phyloP scores from a whole-genome alignment of 2,888 invertebrate genomes.

The Drosophila yooni region DNA sequence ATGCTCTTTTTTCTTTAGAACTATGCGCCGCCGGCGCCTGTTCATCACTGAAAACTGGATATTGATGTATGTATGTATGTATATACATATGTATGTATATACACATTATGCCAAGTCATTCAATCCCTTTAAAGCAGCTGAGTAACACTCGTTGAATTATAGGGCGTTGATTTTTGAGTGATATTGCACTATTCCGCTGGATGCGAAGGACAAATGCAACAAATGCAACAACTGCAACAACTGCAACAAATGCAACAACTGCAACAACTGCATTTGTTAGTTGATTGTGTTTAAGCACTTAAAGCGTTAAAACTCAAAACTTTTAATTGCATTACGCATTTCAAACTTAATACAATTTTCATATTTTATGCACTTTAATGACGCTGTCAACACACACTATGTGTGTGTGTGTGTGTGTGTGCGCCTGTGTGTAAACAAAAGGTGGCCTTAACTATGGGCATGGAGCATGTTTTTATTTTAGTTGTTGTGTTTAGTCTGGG shows the following conservation, averaged over 20 bases:
- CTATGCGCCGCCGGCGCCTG: conserved; percentile 72
- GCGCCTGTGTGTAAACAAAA: conserved; percentile 53
- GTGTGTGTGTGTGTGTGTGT: conserved; percentile 14
- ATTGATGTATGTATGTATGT: background rate
- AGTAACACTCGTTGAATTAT: conserved; percentile 38
- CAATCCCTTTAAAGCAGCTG: conserved; percentile 17
- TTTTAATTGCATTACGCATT: conserved; percentile 28
- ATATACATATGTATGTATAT: background rate
- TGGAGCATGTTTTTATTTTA: conserved; percentile 52
- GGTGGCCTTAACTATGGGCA: conserved; percentile 27
- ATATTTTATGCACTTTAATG: conserved; percentile 48
- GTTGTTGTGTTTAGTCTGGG: conserved; percentile 71
- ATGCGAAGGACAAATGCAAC: conserved; percentile 9
- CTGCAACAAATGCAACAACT: conserved; percentile 19
- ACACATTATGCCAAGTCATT: conserved; percentile 47
- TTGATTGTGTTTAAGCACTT: conserved; percentile 49
- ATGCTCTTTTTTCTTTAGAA: conserved; percentile 65
- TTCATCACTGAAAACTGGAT: conserved; percentile 20
- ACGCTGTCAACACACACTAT: conserved; percentile 16
- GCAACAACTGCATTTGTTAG: conserved; percentile 16
- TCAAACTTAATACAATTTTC: conserved; percentile 14
- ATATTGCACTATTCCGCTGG: conserved; percentile 74
- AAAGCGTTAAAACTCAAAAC: conserved; percentile 9
- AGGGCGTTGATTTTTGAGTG: conserved; percentile 81
- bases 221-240: conserved; percentile 23